Conservation (phyloP, 2,113 vertebrate genomes). For the Trochalopteron elliotii region DNA sequence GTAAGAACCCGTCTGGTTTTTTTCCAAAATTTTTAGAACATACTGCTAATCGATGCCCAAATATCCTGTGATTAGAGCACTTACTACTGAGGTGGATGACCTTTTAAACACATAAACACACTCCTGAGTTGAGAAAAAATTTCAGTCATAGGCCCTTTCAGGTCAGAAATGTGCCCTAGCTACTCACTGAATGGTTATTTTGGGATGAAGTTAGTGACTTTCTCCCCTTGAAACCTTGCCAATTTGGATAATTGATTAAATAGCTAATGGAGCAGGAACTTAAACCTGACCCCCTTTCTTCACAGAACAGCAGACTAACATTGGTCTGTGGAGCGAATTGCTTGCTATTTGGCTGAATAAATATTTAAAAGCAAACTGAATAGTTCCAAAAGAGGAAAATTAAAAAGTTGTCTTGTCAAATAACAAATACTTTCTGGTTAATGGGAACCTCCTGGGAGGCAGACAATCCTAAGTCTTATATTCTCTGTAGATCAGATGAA, state of each 20-base stretch:
- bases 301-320: neutral
- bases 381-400: slow-evolving; percentile 4
- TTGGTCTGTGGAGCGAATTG: neutral
- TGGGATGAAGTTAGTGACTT: slow-evolving; percentile 6
- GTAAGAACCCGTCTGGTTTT: neutral
- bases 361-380: slow-evolving; percentile 47
- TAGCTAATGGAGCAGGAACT: slow-evolving; percentile 25
- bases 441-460: neutral
- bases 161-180: neutral
- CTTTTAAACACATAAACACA: neutral
- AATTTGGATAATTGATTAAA: slow-evolving; percentile 57
- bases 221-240: slow-evolving; percentile 30
- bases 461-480: neutral
- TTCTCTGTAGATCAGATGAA: neutral
- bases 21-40: neutral
- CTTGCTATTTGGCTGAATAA: slow-evolving; percentile 40
- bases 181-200: slow-evolving; percentile 21
- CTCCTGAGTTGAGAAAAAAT: neutral
- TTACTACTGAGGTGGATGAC: neutral
- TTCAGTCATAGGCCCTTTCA: neutral
- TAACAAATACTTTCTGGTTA: neutral
- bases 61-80: neutral
- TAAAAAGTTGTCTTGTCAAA: slow-evolving; percentile 16
- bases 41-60: neutral
- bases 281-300: slow-evolving; percentile 17